A percentile compares a stretch with the other conserved stretches of the same genome.
Conservation (phyloP, 2,797 vertebrate genomes). For the Anguilla obscura region DNA sequence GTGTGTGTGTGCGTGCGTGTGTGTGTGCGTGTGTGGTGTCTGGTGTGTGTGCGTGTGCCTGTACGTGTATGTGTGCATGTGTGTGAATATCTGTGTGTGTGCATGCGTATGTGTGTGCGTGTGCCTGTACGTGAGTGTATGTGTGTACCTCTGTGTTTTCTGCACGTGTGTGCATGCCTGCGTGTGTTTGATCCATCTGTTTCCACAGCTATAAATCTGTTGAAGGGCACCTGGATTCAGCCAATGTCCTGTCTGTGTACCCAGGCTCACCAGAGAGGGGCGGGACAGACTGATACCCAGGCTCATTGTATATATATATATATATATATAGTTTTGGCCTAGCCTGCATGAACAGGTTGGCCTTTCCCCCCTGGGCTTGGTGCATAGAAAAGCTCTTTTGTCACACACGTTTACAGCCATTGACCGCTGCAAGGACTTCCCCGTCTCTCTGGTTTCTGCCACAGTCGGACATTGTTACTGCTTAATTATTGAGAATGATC, state of each 20-base stretch:
- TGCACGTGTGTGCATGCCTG: background rate
- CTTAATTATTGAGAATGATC: constrained; percentile 15
- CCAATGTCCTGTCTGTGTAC: background rate
- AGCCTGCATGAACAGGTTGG: background rate
- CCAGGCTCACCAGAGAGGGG: background rate
- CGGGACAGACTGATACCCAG: background rate
- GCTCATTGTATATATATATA: background rate
- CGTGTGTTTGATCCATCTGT: background rate
- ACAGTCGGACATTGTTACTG: background rate
- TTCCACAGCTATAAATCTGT: background rate
- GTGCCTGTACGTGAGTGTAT: background rate
- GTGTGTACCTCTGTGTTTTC: background rate
- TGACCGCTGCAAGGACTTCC: background rate
- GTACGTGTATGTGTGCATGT: background rate
- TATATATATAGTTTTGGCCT: background rate
- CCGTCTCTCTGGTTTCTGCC: background rate
- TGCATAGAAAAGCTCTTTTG: background rate
- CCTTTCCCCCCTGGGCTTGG: background rate
- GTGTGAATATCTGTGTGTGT: background rate
- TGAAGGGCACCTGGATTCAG: background rate
- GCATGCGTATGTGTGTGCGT: no score
- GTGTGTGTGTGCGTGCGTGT: background rate
- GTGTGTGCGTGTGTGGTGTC: background rate
- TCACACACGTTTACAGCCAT: background rate
- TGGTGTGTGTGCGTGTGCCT: background rate